Conservation (phyloP, 1,140 invertebrate genomes). For the Charaxes varanes region DNA sequence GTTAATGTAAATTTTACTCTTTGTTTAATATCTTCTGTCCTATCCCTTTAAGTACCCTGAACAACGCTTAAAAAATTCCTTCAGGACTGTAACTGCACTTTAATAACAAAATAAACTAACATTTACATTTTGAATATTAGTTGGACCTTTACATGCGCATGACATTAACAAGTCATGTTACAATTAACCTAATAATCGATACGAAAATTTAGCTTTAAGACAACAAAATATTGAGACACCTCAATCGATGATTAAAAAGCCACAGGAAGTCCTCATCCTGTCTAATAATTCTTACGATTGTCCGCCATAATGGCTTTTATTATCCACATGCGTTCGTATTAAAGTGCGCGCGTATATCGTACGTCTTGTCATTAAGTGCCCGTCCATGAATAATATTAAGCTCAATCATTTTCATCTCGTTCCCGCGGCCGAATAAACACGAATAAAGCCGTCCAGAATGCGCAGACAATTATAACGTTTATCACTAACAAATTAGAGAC, state of each 20-base stretch:
- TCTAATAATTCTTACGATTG: conserved; percentile 28
- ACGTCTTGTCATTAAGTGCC: conserved; percentile 36
- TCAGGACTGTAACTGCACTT: too few relatives aligned
- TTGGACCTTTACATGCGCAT: too few relatives aligned
- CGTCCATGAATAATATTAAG: conserved; percentile 50
- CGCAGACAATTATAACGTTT: conserved; percentile 23
- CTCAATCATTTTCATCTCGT: conserved; percentile 35
- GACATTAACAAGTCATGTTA: too few relatives aligned
- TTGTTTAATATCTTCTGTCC: too few relatives aligned
- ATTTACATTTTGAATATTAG: too few relatives aligned
- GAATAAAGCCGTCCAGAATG: conserved; percentile 14
- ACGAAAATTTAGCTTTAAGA: conserved; percentile 4
- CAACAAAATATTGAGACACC: conserved; percentile 10
- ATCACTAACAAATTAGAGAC: conserved; percentile 20
- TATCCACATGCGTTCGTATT: conserved; percentile 15
- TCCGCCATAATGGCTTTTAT: conserved; percentile 19
- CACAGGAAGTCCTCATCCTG: conserved; percentile 25
- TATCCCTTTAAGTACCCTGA: too few relatives aligned
- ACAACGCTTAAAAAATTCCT: too few relatives aligned
- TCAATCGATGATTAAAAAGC: conserved; percentile 10
- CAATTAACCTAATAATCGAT: too few relatives aligned
- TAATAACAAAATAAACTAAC: too few relatives aligned
- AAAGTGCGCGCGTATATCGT: conserved; percentile 18
- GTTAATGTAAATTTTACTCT: too few relatives aligned
- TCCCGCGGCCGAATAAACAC: conserved; percentile 21